Conservation (phyloP, 2,888 invertebrate genomes). For the Tenodera sinensis region DNA sequence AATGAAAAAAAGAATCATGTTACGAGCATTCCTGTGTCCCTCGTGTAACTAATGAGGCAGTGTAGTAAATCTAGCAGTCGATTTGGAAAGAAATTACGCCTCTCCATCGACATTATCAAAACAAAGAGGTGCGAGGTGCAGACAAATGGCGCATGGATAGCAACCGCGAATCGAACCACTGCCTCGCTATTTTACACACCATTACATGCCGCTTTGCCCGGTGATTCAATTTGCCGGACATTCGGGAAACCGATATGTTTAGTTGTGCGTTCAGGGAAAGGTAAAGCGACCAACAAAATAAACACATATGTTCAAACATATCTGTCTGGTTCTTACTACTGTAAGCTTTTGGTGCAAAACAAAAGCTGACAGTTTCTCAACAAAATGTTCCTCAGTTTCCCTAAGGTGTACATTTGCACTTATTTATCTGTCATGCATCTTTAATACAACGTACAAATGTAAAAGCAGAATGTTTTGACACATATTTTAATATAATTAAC, state of each 20-base stretch:
- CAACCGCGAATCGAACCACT: background rate
- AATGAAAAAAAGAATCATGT: no score
- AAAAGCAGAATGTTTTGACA: no score
- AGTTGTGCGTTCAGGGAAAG: background rate
- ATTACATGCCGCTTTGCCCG: background rate
- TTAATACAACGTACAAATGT: no score
- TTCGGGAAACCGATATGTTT: background rate
- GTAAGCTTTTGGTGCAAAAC: no score
- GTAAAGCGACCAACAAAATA: background rate
- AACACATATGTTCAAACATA: background rate
- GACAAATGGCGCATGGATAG: background rate
- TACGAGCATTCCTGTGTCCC: background rate
- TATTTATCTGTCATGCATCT: no score
- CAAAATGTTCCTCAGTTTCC: no score
- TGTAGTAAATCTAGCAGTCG: background rate
- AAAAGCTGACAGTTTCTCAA: no score
- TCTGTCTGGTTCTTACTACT: no score
- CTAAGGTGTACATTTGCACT: no score
- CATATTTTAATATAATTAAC: no score
- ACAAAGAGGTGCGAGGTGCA: background rate
- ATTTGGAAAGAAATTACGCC: background rate
- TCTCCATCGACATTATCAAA: background rate
- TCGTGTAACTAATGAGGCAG: background rate
- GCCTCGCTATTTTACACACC: background rate
- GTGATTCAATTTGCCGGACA: background rate